A percentile compares a stretch with the other conserved stretches of the same genome.
Evolutionary conservation across 2,113 vertebrate genomes (phyloP).

Genomic region (Megaceryle maxima): DNA sequence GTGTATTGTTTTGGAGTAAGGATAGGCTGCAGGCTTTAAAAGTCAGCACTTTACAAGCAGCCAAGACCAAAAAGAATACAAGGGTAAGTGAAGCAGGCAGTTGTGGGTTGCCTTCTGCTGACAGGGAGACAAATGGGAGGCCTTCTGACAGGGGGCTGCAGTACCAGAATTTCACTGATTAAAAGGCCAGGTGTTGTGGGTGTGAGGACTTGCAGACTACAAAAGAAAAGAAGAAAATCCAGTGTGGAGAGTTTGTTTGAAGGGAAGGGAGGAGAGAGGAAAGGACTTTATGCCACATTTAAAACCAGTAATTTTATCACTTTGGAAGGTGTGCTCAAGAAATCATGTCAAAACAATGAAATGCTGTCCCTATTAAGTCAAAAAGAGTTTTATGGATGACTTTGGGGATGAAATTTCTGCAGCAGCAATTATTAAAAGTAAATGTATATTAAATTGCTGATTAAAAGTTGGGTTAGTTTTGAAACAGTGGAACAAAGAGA

Average conservation of each 20-base stretch:
- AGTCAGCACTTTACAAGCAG: background rate
- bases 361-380: background rate
- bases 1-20: background rate
- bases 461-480: background rate
- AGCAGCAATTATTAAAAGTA: background rate
- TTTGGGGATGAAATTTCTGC: background rate
- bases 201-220: background rate
- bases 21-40: background rate
- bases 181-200: background rate
- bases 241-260: background rate
- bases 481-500: background rate
- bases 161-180: background rate
- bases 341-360: background rate
- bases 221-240: background rate
- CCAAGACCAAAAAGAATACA: background rate
- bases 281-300: background rate
- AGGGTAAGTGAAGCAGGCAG: background rate
- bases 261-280: background rate
- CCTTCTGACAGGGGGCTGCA: background rate
- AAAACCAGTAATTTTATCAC: background rate
- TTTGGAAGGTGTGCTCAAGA: background rate
- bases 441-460: background rate
- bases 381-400: background rate
- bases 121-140: background rate
- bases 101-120: rapidly evolving